Evolutionary conservation across 2,113 vertebrate genomes (phyloP).

Genomic region (Myiozetetes cayanensis): DNA sequence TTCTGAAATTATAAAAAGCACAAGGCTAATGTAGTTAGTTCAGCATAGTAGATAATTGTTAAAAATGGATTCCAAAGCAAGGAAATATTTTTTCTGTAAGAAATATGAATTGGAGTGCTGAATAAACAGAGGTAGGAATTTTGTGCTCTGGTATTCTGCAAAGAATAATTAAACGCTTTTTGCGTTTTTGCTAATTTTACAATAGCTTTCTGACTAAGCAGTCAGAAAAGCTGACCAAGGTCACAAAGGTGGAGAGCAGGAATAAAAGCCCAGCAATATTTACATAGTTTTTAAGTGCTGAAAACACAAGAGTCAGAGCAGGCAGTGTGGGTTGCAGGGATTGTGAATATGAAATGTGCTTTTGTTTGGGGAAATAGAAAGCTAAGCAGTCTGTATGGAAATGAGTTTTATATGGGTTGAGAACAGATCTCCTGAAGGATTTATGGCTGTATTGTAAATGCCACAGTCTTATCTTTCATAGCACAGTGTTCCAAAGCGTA

Average conservation of each 20-base stretch:
- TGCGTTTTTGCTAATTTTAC: constrained; percentile 33
- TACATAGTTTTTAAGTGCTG: constrained; percentile 49
- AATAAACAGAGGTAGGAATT: constrained; percentile 28
- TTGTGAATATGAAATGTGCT: constrained; percentile 71
- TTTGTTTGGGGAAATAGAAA: constrained; percentile 78
- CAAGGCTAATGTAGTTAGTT: constrained; percentile 7
- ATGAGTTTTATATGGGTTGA: constrained; percentile 77
- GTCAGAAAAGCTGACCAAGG: constrained; percentile 43
- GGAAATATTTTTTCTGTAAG: not conserved
- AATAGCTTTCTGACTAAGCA: constrained; percentile 34
- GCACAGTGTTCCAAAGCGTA: constrained; percentile 61
- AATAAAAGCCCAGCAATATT: constrained; percentile 37
- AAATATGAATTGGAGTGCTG: not conserved
- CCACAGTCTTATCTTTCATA: constrained; percentile 76
- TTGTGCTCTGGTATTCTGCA: not conserved
- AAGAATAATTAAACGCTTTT: constrained; percentile 26
- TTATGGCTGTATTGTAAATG: constrained; percentile 75
- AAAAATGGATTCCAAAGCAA: constrained; percentile 39
- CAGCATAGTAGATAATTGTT: not conserved
- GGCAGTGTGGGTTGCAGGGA: constrained; percentile 48
- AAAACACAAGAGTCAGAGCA: constrained; percentile 49
- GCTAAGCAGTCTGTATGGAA: constrained; percentile 78
- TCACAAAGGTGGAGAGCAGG: constrained; percentile 34
- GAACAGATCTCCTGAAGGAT: constrained; percentile 77
- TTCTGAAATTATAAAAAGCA: constrained; percentile 6